A percentile compares a stretch with the other conserved stretches of the same genome.
These are phyloP conservation scores for Bubo blakistoni DNA, from an alignment of 2,113 vertebrate genomes.

Conservation along the genomic window DNA sequence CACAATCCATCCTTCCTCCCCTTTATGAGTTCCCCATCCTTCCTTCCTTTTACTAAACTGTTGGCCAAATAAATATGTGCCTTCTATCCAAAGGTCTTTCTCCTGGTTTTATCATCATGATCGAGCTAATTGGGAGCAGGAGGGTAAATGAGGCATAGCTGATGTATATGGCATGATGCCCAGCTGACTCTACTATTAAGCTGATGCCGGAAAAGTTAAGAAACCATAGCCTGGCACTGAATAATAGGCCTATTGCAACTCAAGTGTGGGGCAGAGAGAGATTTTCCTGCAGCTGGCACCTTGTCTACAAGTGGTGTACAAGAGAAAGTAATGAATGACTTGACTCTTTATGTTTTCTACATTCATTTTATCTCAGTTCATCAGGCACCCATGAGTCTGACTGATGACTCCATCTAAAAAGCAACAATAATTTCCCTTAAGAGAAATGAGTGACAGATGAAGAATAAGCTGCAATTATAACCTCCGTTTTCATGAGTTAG, in stretches of 20 bases:
- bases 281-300: constrained; percentile 62
- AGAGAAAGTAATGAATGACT: constrained; percentile 59
- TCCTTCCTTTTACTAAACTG: constrained; percentile 49
- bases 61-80: constrained; percentile 65
- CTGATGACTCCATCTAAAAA: constrained; percentile 47
- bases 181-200: constrained; percentile 50
- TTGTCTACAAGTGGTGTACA: constrained; percentile 32
- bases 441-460: constrained; percentile 17
- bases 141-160: constrained; percentile 63
- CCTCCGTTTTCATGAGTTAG: neutral
- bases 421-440: neutral
- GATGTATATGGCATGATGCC: constrained; percentile 39
- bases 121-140: constrained; percentile 59
- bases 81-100: constrained; percentile 56
- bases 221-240: constrained; percentile 39
- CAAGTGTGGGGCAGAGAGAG: constrained; percentile 54
- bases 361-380: constrained; percentile 42
- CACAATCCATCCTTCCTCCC: constrained; percentile 44
- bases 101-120: constrained; percentile 52
- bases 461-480: constrained; percentile 7
- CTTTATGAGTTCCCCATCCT: constrained; percentile 52
- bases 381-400: neutral
- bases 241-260: constrained; percentile 67
- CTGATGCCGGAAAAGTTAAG: constrained; percentile 68
- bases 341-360: constrained; percentile 42